Base-by-base conservation (phyloP, 2,113 vertebrate species). In the Passer montanus region DNA sequence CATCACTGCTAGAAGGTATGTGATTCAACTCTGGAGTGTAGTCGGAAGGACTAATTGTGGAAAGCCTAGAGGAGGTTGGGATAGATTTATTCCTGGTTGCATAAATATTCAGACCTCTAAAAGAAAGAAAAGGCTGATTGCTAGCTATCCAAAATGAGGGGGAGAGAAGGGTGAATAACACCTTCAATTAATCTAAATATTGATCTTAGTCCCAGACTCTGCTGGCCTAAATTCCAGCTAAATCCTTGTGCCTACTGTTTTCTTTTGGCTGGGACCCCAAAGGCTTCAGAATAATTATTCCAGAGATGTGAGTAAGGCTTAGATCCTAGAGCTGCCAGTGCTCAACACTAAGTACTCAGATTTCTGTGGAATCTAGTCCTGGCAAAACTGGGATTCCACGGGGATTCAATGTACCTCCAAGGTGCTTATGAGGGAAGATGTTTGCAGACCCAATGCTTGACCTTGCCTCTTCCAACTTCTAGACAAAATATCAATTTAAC, bases 181-280 rank as follows among this genome's bases (percentile, higher is more conserved):
- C 47, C 50, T 94, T 90, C 83, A 83, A 68, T 83, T 70, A 80
- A 74, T 69, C 78, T 90, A 88, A 95, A 74, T 74, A 92, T 83
- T 88, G 85, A 92, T 94, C 56, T 85, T 67, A 76, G 43, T 92
- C 60, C 72, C 91, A 90, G 90, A 81, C 83, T 89, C 59, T 89
- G n/a, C 56, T 89, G 91, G 91, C 64, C 76, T 89, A 63, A 89
- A 94, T 89, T 86, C 85, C 52, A 81, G 43, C n/a, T 84, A 88
- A 89, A 88, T 88, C 67, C 50, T 35, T 74, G 26, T 81, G 68
- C 68, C 60, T 84, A 86, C 86, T 77, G 14, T 81, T 77, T 92
- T 69, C 30, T 50, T 81, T 44, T 86, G 76, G 64, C 59, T 90
- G 59, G 86, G 47, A 89, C 64, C 33, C 56, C 47, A 84, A 70